phyloP scores from a whole-genome alignment of 2,113 vertebrate species.

The Ahaetulla prasina region DNA sequence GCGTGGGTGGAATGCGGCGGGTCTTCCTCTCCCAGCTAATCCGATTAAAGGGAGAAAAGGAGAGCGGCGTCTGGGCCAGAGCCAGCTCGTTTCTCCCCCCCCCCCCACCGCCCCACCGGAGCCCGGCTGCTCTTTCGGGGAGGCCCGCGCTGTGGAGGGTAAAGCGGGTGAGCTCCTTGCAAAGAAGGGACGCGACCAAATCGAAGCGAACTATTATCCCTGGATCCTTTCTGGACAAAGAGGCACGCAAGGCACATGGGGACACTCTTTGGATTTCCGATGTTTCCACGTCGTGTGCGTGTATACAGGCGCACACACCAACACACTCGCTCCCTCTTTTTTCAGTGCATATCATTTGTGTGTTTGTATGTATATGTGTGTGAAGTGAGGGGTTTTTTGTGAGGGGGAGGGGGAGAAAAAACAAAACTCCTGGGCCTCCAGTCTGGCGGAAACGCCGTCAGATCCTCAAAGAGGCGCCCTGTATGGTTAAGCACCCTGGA shows the following conservation, averaged over 20 bases:
- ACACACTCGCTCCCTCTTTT: background rate
- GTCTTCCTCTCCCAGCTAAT: background rate
- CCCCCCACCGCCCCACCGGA: background rate
- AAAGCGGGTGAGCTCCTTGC: background rate
- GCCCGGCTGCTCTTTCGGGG: background rate
- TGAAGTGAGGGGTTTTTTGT: background rate
- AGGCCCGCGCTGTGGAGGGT: background rate
- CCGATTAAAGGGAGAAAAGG: background rate
- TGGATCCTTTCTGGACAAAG: background rate
- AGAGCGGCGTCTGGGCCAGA: background rate
- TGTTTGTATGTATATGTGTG: background rate
- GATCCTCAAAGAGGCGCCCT: background rate
- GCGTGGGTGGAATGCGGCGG: background rate
- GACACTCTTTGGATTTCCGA: background rate
- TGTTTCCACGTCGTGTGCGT: background rate
- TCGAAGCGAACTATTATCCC: background rate
- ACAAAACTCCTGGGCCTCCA: background rate
- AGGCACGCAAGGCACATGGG: background rate
- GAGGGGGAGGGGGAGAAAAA: fast-evolving
- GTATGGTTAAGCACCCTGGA: background rate
- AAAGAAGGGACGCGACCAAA: background rate
- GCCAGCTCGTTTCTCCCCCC: background rate
- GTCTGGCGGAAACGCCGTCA: background rate
- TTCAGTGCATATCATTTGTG: background rate
- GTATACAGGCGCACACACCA: background rate